Conservation (phyloP, 35 echinoderm and acorn worm genomes). For the Heliocidaris erythrogramma region DNA sequence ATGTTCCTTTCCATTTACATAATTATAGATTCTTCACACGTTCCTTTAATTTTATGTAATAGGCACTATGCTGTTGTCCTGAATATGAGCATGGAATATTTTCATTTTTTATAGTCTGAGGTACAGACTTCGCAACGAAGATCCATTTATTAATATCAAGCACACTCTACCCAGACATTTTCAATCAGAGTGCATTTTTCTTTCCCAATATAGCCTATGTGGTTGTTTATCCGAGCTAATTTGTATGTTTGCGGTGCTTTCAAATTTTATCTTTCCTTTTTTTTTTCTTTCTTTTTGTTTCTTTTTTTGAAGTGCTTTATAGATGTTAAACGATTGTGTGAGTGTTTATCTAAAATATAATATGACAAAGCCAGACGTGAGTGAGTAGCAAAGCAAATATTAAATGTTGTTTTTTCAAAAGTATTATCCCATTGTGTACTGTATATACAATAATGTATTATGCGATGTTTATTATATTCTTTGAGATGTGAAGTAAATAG, state of each 20-base stretch:
- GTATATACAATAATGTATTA: constrained; percentile 1
- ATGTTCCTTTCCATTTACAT: too few species aligned
- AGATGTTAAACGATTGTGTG: not conserved
- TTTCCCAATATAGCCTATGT: not conserved
- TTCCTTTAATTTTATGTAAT: too few species aligned
- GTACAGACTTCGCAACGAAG: too few species aligned
- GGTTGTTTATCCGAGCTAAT: not conserved
- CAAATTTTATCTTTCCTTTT: not conserved
- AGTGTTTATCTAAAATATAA: not conserved
- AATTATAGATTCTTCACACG: too few species aligned
- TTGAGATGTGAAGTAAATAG: too few species aligned
- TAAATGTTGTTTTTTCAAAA: not conserved
- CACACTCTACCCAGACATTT: not conserved
- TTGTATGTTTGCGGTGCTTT: not conserved
- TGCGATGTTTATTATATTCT: not conserved
- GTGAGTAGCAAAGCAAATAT: not conserved
- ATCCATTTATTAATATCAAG: not conserved
- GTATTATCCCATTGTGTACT: not conserved
- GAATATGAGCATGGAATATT: too few species aligned
- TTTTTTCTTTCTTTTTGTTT: not conserved
- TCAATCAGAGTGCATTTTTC: not conserved
- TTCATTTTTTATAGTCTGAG: too few species aligned
- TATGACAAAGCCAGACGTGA: constrained; percentile 3
- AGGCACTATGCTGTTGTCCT: too few species aligned
- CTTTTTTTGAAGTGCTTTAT: not conserved